phyloP scores from a whole-genome alignment of 37 sponge, comb jelly and placozoan genomes.

The Ianthella basta region DNA sequence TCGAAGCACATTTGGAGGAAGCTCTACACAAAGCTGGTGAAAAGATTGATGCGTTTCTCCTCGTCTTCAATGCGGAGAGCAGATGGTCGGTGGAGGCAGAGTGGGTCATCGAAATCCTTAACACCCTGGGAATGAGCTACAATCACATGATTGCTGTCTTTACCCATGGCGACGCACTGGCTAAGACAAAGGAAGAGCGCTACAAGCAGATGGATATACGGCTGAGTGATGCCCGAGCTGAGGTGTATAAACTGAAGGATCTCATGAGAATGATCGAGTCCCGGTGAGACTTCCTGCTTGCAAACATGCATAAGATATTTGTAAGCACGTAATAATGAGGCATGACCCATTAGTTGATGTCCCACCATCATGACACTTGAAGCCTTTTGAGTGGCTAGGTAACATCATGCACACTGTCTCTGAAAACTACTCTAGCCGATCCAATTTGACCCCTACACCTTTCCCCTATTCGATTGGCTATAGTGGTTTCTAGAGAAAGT shows the following conservation, averaged over 20 bases:
- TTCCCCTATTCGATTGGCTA: too few species aligned
- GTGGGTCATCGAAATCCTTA: not conserved
- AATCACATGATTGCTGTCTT: not conserved
- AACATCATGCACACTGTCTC: too few species aligned
- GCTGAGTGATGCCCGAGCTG: not conserved
- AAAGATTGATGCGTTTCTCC: not conserved
- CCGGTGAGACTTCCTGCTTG: too few species aligned
- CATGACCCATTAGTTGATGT: too few species aligned
- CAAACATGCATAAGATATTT: too few species aligned
- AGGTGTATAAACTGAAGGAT: not conserved
- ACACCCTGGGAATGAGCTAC: not conserved
- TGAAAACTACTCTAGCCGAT: too few species aligned
- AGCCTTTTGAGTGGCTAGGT: too few species aligned
- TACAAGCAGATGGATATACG: not conserved
- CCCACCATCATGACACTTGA: too few species aligned
- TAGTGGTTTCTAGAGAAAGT: too few species aligned
- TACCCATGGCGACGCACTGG: not conserved
- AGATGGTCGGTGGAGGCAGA: not conserved
- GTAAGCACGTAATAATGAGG: too few species aligned
- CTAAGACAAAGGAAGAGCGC: conserved; percentile 7
- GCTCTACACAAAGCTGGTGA: conserved; percentile 12
- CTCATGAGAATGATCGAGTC: too few species aligned
- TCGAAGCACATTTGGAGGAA: not conserved
- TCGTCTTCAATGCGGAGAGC: not conserved
- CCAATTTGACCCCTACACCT: too few species aligned